phyloP scores from a whole-genome alignment of 2,113 vertebrate genomes.

The Pluvianellus socialis region DNA sequence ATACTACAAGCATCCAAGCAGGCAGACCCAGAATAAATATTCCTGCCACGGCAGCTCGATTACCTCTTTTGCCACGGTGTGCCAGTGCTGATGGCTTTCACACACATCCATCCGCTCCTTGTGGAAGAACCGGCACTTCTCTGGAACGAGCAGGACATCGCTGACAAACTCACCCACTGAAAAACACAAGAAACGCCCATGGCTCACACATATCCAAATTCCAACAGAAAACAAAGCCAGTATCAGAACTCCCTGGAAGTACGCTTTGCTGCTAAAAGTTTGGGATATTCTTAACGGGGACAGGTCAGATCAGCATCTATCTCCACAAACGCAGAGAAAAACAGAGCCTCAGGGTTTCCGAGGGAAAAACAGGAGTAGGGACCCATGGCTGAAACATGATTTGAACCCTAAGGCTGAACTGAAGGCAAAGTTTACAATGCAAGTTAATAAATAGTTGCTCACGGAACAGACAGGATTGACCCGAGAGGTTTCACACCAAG shows the following conservation, averaged over 20 bases:
- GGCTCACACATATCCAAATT: fast-evolving
- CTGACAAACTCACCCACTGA: conserved; percentile 95
- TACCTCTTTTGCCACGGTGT: conserved; percentile 91
- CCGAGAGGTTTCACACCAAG: neutral
- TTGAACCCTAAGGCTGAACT: neutral
- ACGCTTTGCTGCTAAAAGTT: neutral
- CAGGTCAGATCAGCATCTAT: neutral
- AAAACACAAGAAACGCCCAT: neutral
- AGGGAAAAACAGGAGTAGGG: neutral
- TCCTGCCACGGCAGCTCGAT: neutral
- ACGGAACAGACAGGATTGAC: neutral
- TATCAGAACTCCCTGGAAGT: too few relatives aligned
- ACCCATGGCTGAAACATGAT: neutral
- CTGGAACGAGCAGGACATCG: conserved; percentile 92
- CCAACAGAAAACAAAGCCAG: neutral
- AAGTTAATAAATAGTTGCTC: neutral
- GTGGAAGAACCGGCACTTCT: conserved; percentile 96
- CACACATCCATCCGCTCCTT: conserved; percentile 91
- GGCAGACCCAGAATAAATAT: neutral
- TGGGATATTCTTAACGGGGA: neutral
- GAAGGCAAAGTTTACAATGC: neutral
- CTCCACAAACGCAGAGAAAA: neutral
- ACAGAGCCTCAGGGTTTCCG: neutral
- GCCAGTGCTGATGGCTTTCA: conserved; percentile 94
- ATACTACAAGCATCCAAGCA: neutral